Evolutionary conservation across 1,140 invertebrate genomes (phyloP).

Genomic region (Ridgeia piscesae): DNA sequence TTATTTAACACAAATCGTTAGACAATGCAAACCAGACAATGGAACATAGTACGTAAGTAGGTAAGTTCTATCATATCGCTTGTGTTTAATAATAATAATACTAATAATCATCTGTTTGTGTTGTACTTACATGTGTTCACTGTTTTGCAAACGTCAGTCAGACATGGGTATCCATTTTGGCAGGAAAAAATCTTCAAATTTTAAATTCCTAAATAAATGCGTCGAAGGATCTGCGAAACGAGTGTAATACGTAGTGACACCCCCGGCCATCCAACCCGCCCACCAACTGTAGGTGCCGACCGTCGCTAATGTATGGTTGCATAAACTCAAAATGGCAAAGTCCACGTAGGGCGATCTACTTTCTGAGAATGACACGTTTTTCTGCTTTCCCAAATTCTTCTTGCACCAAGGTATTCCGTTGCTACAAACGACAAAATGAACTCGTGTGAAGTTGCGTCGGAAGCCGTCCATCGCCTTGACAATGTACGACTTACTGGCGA

Average conservation of each 20-base stretch:
- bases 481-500: not conserved
- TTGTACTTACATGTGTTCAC: too few species aligned
- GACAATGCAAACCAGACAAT: too few species aligned
- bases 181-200: not conserved
- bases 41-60: too few species aligned
- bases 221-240: not conserved
- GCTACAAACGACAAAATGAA: constrained; percentile 14
- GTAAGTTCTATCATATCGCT: too few species aligned
- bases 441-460: not conserved
- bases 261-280: not conserved
- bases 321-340: not conserved
- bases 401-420: constrained; percentile 11
- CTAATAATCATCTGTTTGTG: too few species aligned
- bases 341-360: not conserved
- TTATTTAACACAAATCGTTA: too few species aligned
- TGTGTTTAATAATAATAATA: too few species aligned
- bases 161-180: not conserved
- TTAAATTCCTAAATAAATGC: not conserved
- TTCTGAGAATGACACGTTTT: not conserved
- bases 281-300: constrained; percentile 7
- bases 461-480: not conserved
- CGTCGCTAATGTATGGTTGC: constrained; percentile 3
- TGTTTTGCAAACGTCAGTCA: not conserved
- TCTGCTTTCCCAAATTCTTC: not conserved
- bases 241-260: not conserved